Evolutionary conservation across 2,113 vertebrate genomes (phyloP).

Genomic region (Boleophthalmus pectinirostris): DNA sequence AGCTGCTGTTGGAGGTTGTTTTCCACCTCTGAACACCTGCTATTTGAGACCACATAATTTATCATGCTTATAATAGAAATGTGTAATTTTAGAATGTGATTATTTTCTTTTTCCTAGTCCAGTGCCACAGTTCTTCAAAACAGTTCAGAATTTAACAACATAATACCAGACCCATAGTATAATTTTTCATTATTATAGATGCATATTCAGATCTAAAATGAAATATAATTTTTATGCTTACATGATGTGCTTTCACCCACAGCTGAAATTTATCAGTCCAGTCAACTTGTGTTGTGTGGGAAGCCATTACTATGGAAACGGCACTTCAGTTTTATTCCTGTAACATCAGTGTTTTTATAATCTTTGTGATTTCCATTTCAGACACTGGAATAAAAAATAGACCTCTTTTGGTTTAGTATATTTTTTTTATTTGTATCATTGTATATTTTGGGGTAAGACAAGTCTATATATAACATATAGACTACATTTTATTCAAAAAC

Average conservation of each 20-base stretch:
- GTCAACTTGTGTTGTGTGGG: conserved; percentile 28
- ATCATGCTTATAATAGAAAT: not conserved
- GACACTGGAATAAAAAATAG: conserved; percentile 8
- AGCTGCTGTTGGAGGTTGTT: not conserved
- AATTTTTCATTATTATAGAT: not conserved
- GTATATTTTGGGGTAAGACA: no score
- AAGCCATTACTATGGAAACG: conserved; percentile 56
- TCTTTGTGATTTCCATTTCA: not conserved
- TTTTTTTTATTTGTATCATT: not conserved
- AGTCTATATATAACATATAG: no score
- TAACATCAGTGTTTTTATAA: conserved; percentile 14
- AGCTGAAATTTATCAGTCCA: conserved; percentile 5
- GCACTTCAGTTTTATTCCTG: conserved; percentile 27
- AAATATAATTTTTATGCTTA: not conserved
- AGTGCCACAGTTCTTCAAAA: not conserved
- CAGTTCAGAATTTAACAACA: not conserved
- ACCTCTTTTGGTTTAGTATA: not conserved
- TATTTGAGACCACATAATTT: not conserved
- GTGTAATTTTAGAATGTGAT: not conserved
- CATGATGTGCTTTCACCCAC: not conserved
- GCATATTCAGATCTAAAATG: not conserved
- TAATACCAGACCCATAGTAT: not conserved
- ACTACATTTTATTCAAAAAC: no score
- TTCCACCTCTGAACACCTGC: not conserved
- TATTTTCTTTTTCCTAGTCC: not conserved